Conservation (phyloP, 2,113 vertebrate genomes). For the Corythornis vintsioides region DNA sequence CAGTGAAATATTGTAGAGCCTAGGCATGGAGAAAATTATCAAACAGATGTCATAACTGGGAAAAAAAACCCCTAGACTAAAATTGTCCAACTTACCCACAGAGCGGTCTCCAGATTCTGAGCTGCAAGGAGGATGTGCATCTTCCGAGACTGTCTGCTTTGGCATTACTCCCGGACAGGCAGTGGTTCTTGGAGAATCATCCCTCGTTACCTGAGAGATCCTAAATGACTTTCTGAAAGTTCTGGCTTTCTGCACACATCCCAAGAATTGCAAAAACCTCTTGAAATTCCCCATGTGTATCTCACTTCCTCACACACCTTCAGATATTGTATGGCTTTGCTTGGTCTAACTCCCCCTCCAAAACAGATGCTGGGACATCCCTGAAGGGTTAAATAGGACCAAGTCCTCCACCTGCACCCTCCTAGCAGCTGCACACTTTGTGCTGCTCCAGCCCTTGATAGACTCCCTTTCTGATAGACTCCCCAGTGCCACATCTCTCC, state of each 20-base stretch:
- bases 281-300: neutral
- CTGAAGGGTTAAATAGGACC: neutral
- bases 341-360: accelerated
- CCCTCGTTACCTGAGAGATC: neutral
- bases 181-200: neutral
- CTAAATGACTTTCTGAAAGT: neutral
- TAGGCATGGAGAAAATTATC: neutral
- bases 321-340: neutral
- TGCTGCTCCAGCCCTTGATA: neutral
- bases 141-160: neutral
- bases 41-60: neutral
- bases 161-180: neutral
- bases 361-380: neutral
- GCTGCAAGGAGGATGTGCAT: neutral
- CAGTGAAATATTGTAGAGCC: neutral
- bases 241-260: neutral
- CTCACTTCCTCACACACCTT: neutral
- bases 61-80: neutral
- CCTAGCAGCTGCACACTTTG: neutral
- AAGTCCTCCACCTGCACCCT: neutral
- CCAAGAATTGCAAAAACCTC: neutral
- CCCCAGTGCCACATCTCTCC: neutral
- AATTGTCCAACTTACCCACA: neutral
- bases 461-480: neutral
- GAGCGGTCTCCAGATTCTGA: neutral